Evolutionary conservation across 2,113 vertebrate species (phyloP), one percentile per base, ranked within the genome.

Genomic region (Esox niger): DNA sequence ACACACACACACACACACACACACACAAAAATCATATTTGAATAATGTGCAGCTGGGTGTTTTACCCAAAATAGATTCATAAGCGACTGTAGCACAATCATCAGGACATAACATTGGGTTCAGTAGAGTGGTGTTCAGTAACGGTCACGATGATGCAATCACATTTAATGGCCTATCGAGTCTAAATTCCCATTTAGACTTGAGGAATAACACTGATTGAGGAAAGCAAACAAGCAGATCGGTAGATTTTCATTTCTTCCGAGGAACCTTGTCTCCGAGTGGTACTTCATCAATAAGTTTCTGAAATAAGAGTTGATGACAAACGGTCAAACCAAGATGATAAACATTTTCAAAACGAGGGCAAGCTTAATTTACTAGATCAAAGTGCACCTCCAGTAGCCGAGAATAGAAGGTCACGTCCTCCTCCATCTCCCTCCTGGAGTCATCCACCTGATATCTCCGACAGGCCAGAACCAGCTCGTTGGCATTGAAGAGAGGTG

Each of bases 261-360:
- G 92, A 23, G 92, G 89, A 57, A 94, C 92, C 75, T 94, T 94
- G 74, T 92, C 89, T 11, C 92, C 92, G 55, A 96, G 86, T 0
- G 92, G 91, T 8, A 93, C 90, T 30, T 94, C 91, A 27, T 90
- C 87, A 73, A 88, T 92, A 66, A 95, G 90, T 80, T 94, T 93
- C 95, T 96, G 84, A 60, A 73, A 52, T 79, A 52, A 82, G 29
- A 69, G n/a, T 4, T 69, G 43, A 81, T 6, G 35, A 61, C 30
- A 69, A 49, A 11, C 9, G 46, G 70, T 62, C 13, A 63, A 31
- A 35, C 21, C 3, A 15, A 35, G 27, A 30, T 6, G 25, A 29
- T 62, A 57, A 59, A 30, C n/a, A 11, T 21, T 13, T 17, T 1
- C 11, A 20, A 46, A 54, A 66, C n/a, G n/a, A n/a, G n/a, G n/a